phyloP scores from a whole-genome alignment of 2,888 invertebrate species.

The Agrochola litura region DNA sequence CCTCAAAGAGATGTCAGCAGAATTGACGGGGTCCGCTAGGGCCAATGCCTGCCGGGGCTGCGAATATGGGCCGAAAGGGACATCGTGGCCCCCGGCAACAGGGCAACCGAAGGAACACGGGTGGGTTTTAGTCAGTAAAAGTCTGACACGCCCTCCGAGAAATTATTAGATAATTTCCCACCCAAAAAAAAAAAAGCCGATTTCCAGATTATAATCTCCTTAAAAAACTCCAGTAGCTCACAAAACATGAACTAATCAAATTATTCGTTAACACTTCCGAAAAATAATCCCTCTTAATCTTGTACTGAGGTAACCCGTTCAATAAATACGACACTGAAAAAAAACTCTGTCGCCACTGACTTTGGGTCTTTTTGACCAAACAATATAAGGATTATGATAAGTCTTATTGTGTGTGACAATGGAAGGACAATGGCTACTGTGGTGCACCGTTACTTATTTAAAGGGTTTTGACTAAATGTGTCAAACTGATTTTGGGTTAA shows the following conservation, averaged over 20 bases:
- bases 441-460: constrained; percentile 56
- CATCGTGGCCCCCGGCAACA: no score
- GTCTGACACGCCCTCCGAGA: no score
- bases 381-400: constrained; percentile 75
- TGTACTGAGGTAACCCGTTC: constrained; percentile 35
- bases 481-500: constrained; percentile 42
- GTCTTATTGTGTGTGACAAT: constrained; percentile 71
- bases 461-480: constrained; percentile 56
- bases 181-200: no score
- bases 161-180: no score
- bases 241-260: constrained; percentile 27
- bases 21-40: no score
- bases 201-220: not conserved
- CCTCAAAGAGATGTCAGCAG: no score
- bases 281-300: constrained; percentile 35
- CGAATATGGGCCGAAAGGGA: no score
- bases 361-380: constrained; percentile 61
- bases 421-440: constrained; percentile 71
- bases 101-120: no score
- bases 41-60: no score
- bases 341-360: constrained; percentile 65
- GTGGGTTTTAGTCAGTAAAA: no score
- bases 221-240: constrained; percentile 35
- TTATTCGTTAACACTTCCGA: constrained; percentile 23
- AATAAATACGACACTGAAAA: constrained; percentile 30